Evolutionary conservation across 2,113 vertebrate species (phyloP).

Genomic region (Percina caprodes): DNA sequence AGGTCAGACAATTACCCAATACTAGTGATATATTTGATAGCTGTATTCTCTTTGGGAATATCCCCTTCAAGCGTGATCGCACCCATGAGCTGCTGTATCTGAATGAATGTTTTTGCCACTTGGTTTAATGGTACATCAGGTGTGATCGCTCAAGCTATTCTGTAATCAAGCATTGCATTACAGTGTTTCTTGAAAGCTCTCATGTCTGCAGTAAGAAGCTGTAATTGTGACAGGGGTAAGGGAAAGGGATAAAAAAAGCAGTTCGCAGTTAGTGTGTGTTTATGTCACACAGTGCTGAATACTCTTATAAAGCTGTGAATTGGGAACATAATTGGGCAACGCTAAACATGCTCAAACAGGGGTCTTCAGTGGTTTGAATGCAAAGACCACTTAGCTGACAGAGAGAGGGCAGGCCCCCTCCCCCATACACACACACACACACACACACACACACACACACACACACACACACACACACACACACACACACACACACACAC

Average conservation of each 20-base stretch:
- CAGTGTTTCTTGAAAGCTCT: background rate
- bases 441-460: too few relatives aligned
- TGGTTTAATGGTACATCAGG: background rate
- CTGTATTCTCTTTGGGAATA: background rate
- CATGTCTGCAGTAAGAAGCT: background rate
- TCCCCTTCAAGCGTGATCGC: background rate
- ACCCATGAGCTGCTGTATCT: background rate
- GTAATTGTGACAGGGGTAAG: background rate
- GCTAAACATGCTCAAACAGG: background rate
- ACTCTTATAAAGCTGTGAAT: background rate
- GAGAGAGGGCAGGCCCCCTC: too few relatives aligned
- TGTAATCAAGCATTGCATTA: background rate
- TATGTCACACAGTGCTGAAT: background rate
- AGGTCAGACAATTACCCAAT: conserved; percentile 80
- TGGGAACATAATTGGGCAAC: background rate
- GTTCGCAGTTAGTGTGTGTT: background rate
- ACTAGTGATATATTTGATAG: background rate
- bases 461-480: too few relatives aligned
- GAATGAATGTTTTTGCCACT: background rate
- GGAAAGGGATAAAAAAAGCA: background rate
- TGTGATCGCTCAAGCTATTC: background rate
- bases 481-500: too few relatives aligned
- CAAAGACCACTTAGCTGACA: too few relatives aligned
- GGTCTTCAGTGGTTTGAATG: too few relatives aligned
- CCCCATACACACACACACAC: too few relatives aligned